Conservation (phyloP, 2,888 invertebrate species). For the Balanococcus diminutus region DNA sequence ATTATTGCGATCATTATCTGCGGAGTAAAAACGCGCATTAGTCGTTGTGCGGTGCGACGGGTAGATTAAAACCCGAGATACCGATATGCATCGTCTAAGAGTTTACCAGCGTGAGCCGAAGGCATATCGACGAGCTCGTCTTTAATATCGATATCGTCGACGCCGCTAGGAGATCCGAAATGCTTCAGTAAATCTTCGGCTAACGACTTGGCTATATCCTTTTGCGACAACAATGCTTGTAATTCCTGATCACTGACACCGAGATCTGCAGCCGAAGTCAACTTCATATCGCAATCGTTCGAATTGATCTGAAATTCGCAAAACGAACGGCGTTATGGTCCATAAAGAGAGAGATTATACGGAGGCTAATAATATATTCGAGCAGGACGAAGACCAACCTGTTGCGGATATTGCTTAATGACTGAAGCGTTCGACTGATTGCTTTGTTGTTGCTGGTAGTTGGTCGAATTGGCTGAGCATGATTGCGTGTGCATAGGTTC, state of each 20-base stretch:
- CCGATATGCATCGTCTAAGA: not conserved
- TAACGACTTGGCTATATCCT: conserved; percentile 76
- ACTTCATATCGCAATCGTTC: conserved; percentile 53
- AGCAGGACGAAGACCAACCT: conserved; percentile 59
- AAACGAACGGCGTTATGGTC: too few species aligned
- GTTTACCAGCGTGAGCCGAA: conserved; percentile 31
- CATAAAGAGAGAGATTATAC: not conserved
- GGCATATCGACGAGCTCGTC: conserved; percentile 25
- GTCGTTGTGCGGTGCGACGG: not conserved
- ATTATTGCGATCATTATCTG: conserved; percentile 48
- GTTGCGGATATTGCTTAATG: conserved; percentile 61
- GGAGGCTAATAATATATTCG: too few species aligned
- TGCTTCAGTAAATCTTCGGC: conserved; percentile 88
- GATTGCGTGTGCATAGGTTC: not conserved
- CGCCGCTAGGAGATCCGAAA: conserved; percentile 68
- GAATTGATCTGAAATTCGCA: conserved; percentile 39
- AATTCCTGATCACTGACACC: conserved; percentile 75
- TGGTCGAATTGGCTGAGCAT: not conserved
- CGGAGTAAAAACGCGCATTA: not conserved
- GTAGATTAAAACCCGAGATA: too few species aligned
- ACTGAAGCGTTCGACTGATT: conserved; percentile 54
- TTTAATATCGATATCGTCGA: conserved; percentile 65
- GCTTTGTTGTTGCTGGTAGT: conserved; percentile 46
- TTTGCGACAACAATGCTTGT: conserved; percentile 74
- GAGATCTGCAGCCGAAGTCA: conserved; percentile 61